Evolutionary conservation across 2,113 vertebrate species (phyloP), one percentile per base, ranked within the genome.

Genomic region (Astatoreochromis straeleni): DNA sequence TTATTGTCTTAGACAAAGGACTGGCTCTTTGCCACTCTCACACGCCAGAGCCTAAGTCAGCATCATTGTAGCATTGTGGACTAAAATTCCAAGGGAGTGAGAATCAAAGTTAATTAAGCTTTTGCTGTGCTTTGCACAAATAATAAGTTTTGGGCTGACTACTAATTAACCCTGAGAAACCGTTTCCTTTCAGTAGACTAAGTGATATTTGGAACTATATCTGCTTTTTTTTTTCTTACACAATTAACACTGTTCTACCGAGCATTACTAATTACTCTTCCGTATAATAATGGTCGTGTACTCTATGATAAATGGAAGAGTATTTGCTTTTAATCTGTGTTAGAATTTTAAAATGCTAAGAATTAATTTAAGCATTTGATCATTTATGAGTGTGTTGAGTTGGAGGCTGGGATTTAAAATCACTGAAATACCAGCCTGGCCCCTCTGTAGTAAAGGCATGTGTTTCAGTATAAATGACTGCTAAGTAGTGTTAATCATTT

Each of bases 141-240:
- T 94, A 91, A 92, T 91, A 95, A 88, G 90, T 93, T 94, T 94
- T 93, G 93, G 90, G 88, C 85, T 73, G 94, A 91, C 91, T 94
- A 93, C 93, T 96, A 95, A 96, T 97, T 96, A 96, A 96, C 95
- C 95, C 95, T 81, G 82, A 94, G 92, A 94, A 94, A 95, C 81
- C 89, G 73, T 88, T 92, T 95, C 91, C 92, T 90, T 94, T 90
- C 91, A 88, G 80, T 63, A 83, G 85, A 92, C 88, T 95, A 94
- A 95, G 93, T 95, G 92, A 95, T 96, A 94, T 95, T 94, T 95
- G 94, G 89, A 94, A 85, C 75, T 85, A 78, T 78, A 78, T 78
- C 26, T 78, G 26, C 14, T 51, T 78, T 78, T 78, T 78, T 65
- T 78, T 89, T 87, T 29, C 65, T 83, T 87, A 88, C 87, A 90